Evolutionary conservation across 2,888 invertebrate genomes (phyloP), one percentile per base, ranked within the genome.

Genomic region (Andrena flavipes): DNA sequence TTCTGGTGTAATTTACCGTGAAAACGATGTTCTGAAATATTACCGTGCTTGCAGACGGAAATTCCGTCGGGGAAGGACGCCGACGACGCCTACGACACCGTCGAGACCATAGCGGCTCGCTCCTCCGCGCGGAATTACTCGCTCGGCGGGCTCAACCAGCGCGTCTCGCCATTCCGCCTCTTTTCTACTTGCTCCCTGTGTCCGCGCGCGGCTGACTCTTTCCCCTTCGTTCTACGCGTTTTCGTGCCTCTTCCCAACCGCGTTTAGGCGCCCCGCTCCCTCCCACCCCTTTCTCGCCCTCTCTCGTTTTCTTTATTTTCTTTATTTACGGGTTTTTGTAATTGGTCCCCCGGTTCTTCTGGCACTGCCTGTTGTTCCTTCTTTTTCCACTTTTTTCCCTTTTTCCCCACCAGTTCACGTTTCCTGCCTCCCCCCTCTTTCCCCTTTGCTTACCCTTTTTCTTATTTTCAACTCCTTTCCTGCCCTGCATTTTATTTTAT

Each of bases 1-100:
- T 87, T 86, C 86, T 80, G 85, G 85, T 83, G 83, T 87, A 90
- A 89, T 90, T 89, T 85, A 85, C 72, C 86, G 88, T 83, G 85
- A 86, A 89, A 88, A 84, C 85, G 84, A 82, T 84, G 83, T 77
- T 80, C 81, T 87, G 85, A 88, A 88, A 87, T 85, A 88, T 89
- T 89, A 86, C 83, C 80, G 84, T 83, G 82, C 81, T 82, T 35
- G 81, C 70, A 62, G 75, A 70, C 82, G 86, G 76, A 75, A 85
- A 89, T 84, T 84, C 83, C 81, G 70, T 23, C 56, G 74, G 74
- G 78, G 74, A 63, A 51, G 65, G 62, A 63, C 74, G 73, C 63
- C 30, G 42, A 16, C 42, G 42, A 42, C 76, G 78, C 48, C 76
- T 79, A 69, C 76, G 88, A 69, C 59, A 64, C 73, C 67, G 67